Conservation (phyloP, 2,797 vertebrate genomes). For the Lacerta viridis region DNA sequence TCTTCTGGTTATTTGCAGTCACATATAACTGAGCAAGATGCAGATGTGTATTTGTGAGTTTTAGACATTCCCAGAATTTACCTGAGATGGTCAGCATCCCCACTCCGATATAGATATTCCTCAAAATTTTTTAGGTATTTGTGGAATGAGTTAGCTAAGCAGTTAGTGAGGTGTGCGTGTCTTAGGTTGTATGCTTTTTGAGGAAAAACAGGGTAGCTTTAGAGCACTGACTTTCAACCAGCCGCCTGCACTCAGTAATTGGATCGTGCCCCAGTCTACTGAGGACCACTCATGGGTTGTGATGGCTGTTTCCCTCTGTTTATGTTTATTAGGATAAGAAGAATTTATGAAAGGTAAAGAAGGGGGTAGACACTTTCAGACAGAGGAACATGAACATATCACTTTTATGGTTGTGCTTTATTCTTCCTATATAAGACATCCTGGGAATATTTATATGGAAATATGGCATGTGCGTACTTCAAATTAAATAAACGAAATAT, state of each 20-base stretch:
- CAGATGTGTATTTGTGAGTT: not conserved
- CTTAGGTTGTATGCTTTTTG: not conserved
- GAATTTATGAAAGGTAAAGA: not conserved
- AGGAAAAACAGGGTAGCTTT: too few species aligned
- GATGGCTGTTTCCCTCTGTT: not conserved
- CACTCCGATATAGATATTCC: not conserved
- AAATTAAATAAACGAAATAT: not conserved
- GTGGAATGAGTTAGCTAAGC: not conserved
- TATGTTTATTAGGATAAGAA: not conserved
- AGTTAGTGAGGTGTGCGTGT: not conserved
- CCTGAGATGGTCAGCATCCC: not conserved
- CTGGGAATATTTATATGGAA: not conserved
- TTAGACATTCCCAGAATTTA: not conserved
- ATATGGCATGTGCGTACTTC: not conserved
- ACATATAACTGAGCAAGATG: not conserved
- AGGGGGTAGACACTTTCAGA: not conserved
- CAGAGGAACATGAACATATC: not conserved
- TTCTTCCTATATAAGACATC: not conserved
- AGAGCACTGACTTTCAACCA: not conserved
- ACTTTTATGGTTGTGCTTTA: too few species aligned
- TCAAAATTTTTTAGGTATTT: too few species aligned
- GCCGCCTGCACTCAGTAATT: not conserved
- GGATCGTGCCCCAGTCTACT: not conserved
- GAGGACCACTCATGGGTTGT: not conserved
- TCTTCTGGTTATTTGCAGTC: not conserved